Percentiles rank a stretch among this genome's conserved stretches.
Conservation (phyloP, 2,888 invertebrate genomes). For the Pandemis heparana region DNA sequence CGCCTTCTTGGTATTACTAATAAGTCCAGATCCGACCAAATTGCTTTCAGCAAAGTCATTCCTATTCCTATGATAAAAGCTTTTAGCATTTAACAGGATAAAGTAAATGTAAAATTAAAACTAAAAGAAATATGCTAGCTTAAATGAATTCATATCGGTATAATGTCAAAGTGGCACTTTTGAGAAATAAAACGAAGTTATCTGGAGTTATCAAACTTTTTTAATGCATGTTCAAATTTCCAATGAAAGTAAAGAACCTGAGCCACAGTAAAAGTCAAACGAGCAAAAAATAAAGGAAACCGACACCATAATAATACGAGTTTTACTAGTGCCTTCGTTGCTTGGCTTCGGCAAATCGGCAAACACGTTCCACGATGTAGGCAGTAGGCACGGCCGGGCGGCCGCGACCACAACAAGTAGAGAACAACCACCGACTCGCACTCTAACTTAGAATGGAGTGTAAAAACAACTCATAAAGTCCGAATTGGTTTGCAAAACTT, state of each 20-base stretch:
- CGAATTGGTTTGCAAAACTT: conserved; percentile 60
- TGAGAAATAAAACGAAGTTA: not conserved
- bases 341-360: conserved; percentile 71
- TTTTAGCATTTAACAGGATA: not conserved
- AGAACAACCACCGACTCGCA: conserved; percentile 58
- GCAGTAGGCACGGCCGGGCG: conserved; percentile 65
- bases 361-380: conserved; percentile 73
- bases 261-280: conserved; percentile 51
- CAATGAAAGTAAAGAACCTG: conserved; percentile 54
- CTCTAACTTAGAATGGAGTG: conserved; percentile 61
- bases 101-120: not conserved
- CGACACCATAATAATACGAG: conserved; percentile 67
- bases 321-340: conserved; percentile 76
- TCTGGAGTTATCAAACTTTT: not conserved
- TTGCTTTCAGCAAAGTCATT: conserved; percentile 26
- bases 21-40: conserved; percentile 41
- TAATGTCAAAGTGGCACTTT: not conserved
- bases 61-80: not conserved
- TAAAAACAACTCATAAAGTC: conserved; percentile 60
- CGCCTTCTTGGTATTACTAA: conserved; percentile 55
- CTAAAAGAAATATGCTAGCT: too few relatives aligned
- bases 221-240: not conserved
- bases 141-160: not conserved
- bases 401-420: conserved; percentile 55
- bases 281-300: conserved; percentile 59